Evolutionary conservation across 2,113 vertebrate genomes (phyloP).

Genomic region (Geococcyx californianus): DNA sequence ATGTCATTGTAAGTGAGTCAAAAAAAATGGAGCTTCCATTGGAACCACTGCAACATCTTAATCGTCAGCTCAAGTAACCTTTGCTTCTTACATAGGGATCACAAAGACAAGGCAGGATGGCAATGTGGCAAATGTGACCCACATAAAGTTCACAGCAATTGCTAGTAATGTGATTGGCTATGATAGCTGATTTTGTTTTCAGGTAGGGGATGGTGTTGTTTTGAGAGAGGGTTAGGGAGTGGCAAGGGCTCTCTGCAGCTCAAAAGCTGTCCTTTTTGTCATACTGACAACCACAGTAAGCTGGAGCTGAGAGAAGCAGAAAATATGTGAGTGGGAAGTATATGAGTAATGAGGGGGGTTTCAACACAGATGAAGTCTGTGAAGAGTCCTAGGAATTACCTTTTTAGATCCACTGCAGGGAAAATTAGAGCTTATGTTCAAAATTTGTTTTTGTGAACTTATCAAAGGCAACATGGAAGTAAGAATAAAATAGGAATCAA

Average conservation of each 20-base stretch:
- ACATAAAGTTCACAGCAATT: neutral
- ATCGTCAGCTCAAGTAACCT: neutral
- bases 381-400: neutral
- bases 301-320: neutral
- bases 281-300: neutral
- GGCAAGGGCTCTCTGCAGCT: neutral
- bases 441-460: neutral
- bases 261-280: neutral
- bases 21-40: neutral
- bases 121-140: accelerated
- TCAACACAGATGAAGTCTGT: neutral
- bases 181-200: neutral
- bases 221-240: neutral
- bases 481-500: neutral
- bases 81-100: neutral
- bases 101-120: neutral
- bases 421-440: neutral
- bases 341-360: neutral
- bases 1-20: neutral
- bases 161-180: neutral
- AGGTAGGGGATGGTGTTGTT: neutral
- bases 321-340: neutral
- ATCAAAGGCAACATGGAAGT: neutral
- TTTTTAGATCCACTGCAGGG: neutral
- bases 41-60: neutral